Conservation (phyloP, 2,113 vertebrate genomes). For the Chrysemys picta region DNA sequence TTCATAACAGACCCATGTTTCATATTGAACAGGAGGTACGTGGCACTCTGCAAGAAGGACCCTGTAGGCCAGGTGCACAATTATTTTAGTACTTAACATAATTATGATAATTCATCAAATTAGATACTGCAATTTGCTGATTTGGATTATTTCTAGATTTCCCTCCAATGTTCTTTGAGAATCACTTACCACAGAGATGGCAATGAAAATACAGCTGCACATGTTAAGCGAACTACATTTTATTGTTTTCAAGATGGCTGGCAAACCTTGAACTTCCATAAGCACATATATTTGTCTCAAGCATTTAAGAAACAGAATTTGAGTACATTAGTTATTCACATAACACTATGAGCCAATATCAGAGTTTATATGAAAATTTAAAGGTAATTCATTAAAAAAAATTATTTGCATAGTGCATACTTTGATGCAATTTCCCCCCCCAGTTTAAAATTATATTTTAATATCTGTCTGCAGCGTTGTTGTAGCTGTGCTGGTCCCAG, state of each 20-base stretch:
- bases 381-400: constrained; percentile 40
- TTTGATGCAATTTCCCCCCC: not conserved
- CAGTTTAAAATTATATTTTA: not conserved
- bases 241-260: constrained; percentile 48
- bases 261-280: constrained; percentile 50
- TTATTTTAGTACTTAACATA: not conserved
- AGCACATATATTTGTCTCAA: constrained; percentile 20
- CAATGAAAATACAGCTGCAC: constrained; percentile 62
- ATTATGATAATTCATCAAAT: not conserved
- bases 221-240: constrained; percentile 45
- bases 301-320: constrained; percentile 29
- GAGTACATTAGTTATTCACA: constrained; percentile 1
- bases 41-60: not conserved
- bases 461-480: not conserved
- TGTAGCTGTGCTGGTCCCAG: not conserved
- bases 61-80: not conserved
- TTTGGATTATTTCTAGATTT: constrained; percentile 29
- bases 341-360: constrained; percentile 20
- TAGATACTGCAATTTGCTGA: constrained; percentile 7
- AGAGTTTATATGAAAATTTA: constrained; percentile 44
- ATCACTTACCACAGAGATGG: constrained; percentile 23
- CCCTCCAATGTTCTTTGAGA: constrained; percentile 12
- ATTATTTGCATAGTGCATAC: constrained; percentile 47
- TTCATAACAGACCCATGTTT: not conserved
- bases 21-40: not conserved